Evolutionary conservation across 2,888 invertebrate genomes (phyloP).

Genomic region (Aquatica leii): DNA sequence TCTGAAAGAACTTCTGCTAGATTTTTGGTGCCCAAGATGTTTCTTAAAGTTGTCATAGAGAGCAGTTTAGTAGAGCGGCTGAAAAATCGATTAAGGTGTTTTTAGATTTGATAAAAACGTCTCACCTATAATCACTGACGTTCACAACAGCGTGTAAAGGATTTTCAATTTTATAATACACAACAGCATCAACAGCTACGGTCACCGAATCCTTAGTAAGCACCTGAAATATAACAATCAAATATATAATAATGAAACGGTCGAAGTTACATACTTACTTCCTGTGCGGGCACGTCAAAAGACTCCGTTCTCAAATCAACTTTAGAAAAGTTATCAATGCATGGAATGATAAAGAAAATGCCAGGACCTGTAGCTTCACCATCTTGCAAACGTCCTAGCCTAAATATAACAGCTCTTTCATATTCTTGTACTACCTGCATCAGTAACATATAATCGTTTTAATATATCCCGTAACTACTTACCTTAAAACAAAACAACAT

Average conservation of each 20-base stretch:
- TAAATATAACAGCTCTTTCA: too few species aligned
- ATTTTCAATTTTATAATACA: slow-evolving; percentile 83
- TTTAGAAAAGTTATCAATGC: slow-evolving; percentile 91
- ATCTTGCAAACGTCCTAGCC: slow-evolving; percentile 77
- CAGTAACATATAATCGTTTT: not conserved
- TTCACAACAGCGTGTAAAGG: slow-evolving; percentile 78
- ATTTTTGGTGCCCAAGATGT: slow-evolving; percentile 91
- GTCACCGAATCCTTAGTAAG: slow-evolving; percentile 95
- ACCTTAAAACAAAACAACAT: slow-evolving; percentile 81
- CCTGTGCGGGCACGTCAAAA: slow-evolving; percentile 96
- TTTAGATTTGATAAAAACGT: slow-evolving; percentile 68
- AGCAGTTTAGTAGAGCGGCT: slow-evolving; percentile 84
- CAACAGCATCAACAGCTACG: slow-evolving; percentile 91
- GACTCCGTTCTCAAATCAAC: slow-evolving; percentile 94
- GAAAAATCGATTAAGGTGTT: slow-evolving; percentile 40
- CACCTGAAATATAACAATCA: slow-evolving; percentile 63
- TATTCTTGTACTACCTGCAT: slow-evolving; percentile 79
- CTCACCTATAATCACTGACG: slow-evolving; percentile 81
- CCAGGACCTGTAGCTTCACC: slow-evolving; percentile 85
- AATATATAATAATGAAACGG: too few species aligned
- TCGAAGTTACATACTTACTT: slow-evolving; percentile 72
- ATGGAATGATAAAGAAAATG: too few species aligned
- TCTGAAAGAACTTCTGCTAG: slow-evolving; percentile 92
- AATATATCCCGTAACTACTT: slow-evolving; percentile 45
- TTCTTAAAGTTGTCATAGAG: slow-evolving; percentile 85